A percentile compares a stretch with the other conserved stretches of the same genome.
phyloP scores from a whole-genome alignment of 2,113 vertebrate genomes.

The Corythaixoides concolor region DNA sequence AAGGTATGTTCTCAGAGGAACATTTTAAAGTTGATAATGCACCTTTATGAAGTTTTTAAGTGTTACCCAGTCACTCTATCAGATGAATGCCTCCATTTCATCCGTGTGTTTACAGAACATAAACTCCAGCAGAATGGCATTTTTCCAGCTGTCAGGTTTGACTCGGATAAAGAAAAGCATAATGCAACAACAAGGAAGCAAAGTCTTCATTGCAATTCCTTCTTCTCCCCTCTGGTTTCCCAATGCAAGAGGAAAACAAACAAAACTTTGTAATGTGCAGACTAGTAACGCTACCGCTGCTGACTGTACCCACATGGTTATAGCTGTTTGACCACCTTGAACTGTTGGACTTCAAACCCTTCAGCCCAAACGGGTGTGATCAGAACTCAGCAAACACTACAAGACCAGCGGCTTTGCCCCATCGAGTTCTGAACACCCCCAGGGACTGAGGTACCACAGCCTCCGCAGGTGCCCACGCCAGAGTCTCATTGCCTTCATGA shows the following conservation, averaged over 20 bases:
- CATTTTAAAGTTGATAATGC: neutral
- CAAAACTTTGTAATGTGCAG: neutral
- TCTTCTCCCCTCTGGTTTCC: neutral
- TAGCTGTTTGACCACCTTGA: too few species aligned
- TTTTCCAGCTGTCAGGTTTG: neutral
- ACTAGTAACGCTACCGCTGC: neutral
- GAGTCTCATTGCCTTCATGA: neutral
- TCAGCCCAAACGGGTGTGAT: neutral
- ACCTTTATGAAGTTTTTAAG: neutral
- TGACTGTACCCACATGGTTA: too few species aligned
- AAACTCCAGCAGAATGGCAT: neutral
- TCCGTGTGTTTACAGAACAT: neutral
- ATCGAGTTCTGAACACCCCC: neutral
- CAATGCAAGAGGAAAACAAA: neutral
- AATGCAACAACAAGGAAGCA: neutral
- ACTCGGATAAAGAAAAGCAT: neutral
- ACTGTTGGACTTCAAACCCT: too few species aligned
- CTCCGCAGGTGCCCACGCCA: neutral
- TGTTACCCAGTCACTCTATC: neutral
- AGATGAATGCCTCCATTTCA: neutral
- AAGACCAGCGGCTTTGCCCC: neutral
- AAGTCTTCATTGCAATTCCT: neutral
- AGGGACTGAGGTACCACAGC: too few species aligned
- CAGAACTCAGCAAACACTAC: neutral
- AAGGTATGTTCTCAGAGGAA: neutral